phyloP scores from a whole-genome alignment of 1,140 invertebrate genomes.

The Drosophila burlai region DNA sequence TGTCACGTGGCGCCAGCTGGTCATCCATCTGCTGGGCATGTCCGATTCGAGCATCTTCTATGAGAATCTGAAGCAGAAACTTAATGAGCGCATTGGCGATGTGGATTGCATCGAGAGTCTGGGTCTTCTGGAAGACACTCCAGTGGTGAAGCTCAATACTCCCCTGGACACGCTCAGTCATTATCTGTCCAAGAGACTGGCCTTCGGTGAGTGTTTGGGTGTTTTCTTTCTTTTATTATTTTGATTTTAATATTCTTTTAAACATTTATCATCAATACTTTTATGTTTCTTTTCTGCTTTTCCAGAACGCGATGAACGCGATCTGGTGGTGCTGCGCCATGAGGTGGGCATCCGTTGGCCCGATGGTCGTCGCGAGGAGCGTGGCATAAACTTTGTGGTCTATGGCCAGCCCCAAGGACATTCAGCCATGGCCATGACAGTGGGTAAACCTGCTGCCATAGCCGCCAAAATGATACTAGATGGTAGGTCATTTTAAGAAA shows the following conservation, averaged over 20 bases:
- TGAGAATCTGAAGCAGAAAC: slow-evolving; percentile 95
- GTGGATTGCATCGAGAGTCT: slow-evolving; percentile 92
- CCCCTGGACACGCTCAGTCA: slow-evolving; percentile 97
- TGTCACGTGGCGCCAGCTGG: slow-evolving; percentile 97
- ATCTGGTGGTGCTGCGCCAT: slow-evolving; percentile 97
- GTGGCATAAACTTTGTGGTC: slow-evolving; percentile 96
- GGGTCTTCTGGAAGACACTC: slow-evolving; percentile 94
- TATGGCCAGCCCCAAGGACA: slow-evolving; percentile 95
- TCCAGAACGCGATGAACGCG: slow-evolving; percentile 91
- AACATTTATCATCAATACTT: background rate
- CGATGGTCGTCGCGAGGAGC: slow-evolving; percentile 92
- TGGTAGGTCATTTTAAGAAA: slow-evolving; percentile 87
- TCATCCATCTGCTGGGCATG: slow-evolving; percentile 94
- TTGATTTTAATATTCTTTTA: too few relatives aligned
- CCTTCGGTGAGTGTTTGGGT: slow-evolving; percentile 88
- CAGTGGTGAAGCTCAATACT: slow-evolving; percentile 92
- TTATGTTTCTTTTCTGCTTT: background rate
- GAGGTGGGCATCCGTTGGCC: slow-evolving; percentile 97
- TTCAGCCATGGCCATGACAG: slow-evolving; percentile 99
- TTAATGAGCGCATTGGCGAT: slow-evolving; percentile 91
- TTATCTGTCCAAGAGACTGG: slow-evolving; percentile 94
- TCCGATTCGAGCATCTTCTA: slow-evolving; percentile 95
- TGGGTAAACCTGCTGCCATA: slow-evolving; percentile 98
- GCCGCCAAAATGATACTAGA: slow-evolving; percentile 98
- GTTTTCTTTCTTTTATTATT: too few relatives aligned